phyloP scores from a whole-genome alignment of 2,797 vertebrate genomes.

The Prunella strophiata region DNA sequence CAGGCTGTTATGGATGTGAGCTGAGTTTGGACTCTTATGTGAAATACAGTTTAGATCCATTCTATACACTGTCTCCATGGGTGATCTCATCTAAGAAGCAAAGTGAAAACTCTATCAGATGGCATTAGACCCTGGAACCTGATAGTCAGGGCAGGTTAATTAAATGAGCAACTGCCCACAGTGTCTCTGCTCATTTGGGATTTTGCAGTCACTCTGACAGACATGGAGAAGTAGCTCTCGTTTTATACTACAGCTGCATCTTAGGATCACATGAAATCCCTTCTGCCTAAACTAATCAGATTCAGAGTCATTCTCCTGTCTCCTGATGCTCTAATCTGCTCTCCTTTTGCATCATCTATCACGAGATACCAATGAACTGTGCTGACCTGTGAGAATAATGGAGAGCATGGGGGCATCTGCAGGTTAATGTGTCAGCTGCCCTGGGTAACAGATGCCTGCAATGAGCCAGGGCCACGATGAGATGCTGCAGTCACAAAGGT shows the following conservation, averaged over 20 bases:
- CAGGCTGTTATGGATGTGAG: background rate
- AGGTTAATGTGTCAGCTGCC: conserved; percentile 10
- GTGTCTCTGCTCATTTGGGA: conserved; percentile 9
- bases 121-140: background rate
- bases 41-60: background rate
- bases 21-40: fast-evolving
- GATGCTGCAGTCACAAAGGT: background rate
- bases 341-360: conserved; percentile 32
- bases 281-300: conserved; percentile 40
- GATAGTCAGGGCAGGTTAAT: conserved; percentile 42
- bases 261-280: conserved; percentile 30
- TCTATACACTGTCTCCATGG: background rate
- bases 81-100: conserved; percentile 1
- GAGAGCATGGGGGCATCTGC: background rate
- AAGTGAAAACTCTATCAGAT: conserved; percentile 40
- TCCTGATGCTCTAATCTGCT: conserved; percentile 19
- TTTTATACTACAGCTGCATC: conserved; percentile 20
- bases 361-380: background rate
- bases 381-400: conserved; percentile 24
- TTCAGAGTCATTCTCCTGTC: conserved; percentile 31
- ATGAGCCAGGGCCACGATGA: background rate
- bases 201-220: conserved; percentile 14
- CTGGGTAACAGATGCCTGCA: conserved; percentile 26
- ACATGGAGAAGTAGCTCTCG: conserved; percentile 3
- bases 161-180: conserved; percentile 28